These are phyloP conservation scores for Isoperla grammatica DNA, from an alignment of 2,888 invertebrate genomes.

Conservation along the genomic window DNA sequence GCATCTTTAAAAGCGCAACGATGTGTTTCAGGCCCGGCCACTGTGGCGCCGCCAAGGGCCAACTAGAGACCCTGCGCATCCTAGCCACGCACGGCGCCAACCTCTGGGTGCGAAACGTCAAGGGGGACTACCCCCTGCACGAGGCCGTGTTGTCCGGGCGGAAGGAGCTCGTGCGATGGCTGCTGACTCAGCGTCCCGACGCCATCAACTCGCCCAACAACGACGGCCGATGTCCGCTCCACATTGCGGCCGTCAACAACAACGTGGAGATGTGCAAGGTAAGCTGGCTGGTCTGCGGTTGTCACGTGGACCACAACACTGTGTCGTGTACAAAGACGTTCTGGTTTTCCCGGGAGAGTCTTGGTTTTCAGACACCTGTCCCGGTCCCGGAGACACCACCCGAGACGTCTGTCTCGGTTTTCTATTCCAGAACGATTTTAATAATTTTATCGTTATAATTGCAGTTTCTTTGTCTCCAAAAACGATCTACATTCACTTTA, in stretches of 20 bases:
- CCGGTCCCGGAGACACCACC: no score
- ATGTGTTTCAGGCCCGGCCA: conserved; percentile 75
- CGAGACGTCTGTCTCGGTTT: no score
- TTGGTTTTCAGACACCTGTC: neutral
- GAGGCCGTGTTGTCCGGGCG: conserved; percentile 93
- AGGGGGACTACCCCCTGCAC: conserved; percentile 92
- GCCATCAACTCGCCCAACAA: conserved; percentile 84
- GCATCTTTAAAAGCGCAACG: no score
- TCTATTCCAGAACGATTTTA: no score
- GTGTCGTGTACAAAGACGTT: no score
- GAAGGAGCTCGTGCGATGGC: conserved; percentile 82
- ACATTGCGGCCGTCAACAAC: conserved; percentile 90
- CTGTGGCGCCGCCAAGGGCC: conserved; percentile 94
- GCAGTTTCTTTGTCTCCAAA: no score
- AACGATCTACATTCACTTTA: no score
- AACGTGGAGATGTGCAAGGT: conserved; percentile 89
- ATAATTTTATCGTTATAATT: no score
- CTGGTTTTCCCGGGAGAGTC: neutral
- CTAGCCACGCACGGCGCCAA: conserved; percentile 74
- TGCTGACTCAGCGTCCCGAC: conserved; percentile 75
- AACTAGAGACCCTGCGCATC: conserved; percentile 78
- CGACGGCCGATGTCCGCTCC: conserved; percentile 87
- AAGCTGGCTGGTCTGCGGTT: no score
- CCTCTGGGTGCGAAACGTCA: conserved; percentile 85
- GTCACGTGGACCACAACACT: no score